These are phyloP conservation scores for Hesperia comma DNA, from an alignment of 2,888 invertebrate species.

Conservation along the genomic window DNA sequence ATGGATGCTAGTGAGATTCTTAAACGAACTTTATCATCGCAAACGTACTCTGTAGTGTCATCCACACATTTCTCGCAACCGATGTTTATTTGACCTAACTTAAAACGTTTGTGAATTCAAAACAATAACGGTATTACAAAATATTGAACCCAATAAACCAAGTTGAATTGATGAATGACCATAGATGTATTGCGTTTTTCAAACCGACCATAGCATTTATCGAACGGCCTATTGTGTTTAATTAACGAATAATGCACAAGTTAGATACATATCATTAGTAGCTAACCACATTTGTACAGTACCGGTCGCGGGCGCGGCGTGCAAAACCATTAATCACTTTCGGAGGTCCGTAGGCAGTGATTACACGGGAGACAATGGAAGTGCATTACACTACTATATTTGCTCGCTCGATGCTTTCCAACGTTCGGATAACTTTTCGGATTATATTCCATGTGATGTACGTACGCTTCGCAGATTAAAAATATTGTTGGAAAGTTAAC, in stretches of 20 bases:
- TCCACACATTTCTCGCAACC: not conserved
- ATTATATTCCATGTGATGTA: conserved; percentile 24
- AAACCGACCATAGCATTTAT: conserved; percentile 33
- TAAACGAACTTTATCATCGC: no score
- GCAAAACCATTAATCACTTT: conserved; percentile 67
- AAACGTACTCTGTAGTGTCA: no score
- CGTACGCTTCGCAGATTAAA: conserved; percentile 19
- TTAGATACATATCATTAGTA: conserved; percentile 42
- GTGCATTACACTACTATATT: conserved; percentile 36
- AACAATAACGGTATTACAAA: no score
- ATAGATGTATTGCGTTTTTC: conserved; percentile 21
- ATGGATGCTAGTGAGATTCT: no score
- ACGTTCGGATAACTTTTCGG: conserved; percentile 31
- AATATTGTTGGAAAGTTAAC: conserved; percentile 11
- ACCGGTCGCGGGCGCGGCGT: conserved; percentile 41
- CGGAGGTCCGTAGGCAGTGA: conserved; percentile 52
- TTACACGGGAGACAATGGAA: conserved; percentile 47
- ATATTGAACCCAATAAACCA: no score
- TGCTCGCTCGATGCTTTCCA: conserved; percentile 25
- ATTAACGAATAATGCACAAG: conserved; percentile 43
- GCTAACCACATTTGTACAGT: conserved; percentile 39
- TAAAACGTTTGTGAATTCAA: no score
- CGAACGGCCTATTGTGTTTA: conserved; percentile 35
- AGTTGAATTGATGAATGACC: conserved; percentile 7
- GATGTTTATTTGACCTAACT: not conserved